Evolutionary conservation across 1,140 invertebrate species (phyloP).

Genomic region (Calephelis nemesis): DNA sequence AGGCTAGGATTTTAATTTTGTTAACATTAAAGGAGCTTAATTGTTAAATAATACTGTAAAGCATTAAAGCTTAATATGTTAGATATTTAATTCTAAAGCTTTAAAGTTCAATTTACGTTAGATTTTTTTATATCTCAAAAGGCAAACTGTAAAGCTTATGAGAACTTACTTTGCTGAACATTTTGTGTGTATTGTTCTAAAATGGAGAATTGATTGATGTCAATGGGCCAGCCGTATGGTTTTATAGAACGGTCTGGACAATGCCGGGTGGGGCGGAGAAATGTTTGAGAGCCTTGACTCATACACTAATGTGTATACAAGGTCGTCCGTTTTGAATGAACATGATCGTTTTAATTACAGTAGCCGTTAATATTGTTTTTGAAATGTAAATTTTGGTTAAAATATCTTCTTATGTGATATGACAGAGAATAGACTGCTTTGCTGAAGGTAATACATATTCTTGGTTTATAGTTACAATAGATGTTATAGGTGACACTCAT

Average conservation of each 20-base stretch:
- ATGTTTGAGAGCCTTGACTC: constrained; percentile 60
- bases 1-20: too few species aligned
- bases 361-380: not conserved
- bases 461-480: too few species aligned
- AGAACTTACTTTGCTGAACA: constrained; percentile 49
- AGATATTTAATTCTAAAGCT: too few species aligned
- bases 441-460: too few species aligned
- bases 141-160: not conserved
- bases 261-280: constrained; percentile 45
- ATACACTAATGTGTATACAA: constrained; percentile 46
- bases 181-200: constrained; percentile 46
- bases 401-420: too few species aligned
- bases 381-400: too few species aligned
- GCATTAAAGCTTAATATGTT: not conserved
- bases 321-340: constrained; percentile 32
- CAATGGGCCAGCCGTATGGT: constrained; percentile 51
- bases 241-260: constrained; percentile 55
- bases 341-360: constrained; percentile 1
- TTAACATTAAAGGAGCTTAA: too few species aligned
- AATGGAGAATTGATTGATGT: constrained; percentile 58
- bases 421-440: too few species aligned
- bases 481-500: too few species aligned
- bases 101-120: not conserved
- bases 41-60: not conserved
- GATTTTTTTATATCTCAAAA: not conserved